Evolutionary conservation across 1,140 invertebrate species (phyloP).

Genomic region (Gryon sp.): DNA sequence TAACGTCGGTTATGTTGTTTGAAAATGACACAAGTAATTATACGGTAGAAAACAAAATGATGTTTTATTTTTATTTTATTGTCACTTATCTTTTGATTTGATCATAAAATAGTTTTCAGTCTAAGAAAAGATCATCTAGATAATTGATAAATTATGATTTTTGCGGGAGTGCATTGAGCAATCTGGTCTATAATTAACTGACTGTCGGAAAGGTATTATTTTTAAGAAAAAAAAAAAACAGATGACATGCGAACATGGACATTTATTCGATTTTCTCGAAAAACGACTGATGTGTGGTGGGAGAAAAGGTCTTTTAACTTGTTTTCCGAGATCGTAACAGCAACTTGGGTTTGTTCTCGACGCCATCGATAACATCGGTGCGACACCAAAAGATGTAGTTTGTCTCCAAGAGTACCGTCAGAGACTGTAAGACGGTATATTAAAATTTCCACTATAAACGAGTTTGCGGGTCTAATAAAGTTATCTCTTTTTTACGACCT

Average conservation of each 20-base stretch:
- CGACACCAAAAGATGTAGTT: conserved; percentile 16
- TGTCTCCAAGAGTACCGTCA: conserved; percentile 18
- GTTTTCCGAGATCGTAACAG: conserved; percentile 35
- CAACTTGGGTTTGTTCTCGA: conserved; percentile 39
- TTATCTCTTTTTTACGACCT: conserved; percentile 19
- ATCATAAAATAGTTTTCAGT: conserved; percentile 40
- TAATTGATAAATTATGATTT: conserved; percentile 61
- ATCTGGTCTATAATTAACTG: conserved; percentile 48
- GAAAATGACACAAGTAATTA: conserved; percentile 50
- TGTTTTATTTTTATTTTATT: conserved; percentile 59
- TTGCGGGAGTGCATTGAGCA: conserved; percentile 46
- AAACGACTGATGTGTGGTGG: conserved; percentile 1
- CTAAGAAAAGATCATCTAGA: conserved; percentile 42
- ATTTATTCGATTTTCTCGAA: conserved; percentile 44
- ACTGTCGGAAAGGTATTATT: conserved; percentile 48
- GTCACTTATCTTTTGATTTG: conserved; percentile 30
- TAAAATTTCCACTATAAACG: no score
- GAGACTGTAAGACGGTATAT: conserved; percentile 5
- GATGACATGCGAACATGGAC: conserved; percentile 4
- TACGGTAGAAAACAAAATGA: conserved; percentile 43
- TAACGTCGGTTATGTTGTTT: conserved; percentile 49
- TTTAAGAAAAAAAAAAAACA: conserved; percentile 7
- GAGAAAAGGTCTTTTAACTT: conserved; percentile 10
- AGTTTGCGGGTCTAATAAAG: no score
- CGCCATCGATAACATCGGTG: conserved; percentile 52